phyloP scores from a whole-genome alignment of 2,888 invertebrate species.

The Anoncus sp. region DNA sequence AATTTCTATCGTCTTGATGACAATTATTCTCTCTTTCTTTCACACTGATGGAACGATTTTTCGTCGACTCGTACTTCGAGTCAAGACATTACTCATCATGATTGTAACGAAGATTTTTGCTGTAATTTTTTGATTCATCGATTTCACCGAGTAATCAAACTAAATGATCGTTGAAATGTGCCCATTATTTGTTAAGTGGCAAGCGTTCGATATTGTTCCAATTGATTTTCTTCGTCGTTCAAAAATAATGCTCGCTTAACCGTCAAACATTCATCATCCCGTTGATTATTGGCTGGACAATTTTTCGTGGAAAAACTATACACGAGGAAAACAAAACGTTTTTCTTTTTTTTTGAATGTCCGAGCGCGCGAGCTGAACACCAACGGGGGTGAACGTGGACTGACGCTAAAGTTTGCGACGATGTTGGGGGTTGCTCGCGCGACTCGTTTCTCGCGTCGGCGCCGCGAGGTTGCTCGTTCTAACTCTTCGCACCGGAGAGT shows the following conservation, averaged over 20 bases:
- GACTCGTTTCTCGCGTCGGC: conserved; percentile 63
- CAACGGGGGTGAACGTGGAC: conserved; percentile 72
- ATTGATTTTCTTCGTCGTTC: too few relatives aligned
- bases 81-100: conserved; percentile 1
- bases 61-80: neutral
- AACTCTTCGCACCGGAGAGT: conserved; percentile 27
- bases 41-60: neutral
- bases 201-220: neutral
- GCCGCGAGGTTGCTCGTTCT: conserved; percentile 46
- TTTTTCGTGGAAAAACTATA: neutral
- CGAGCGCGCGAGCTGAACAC: conserved; percentile 50
- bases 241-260: too few relatives aligned
- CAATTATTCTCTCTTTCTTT: neutral
- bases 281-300: neutral
- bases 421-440: conserved; percentile 62
- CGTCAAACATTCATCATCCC: too few relatives aligned
- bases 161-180: neutral
- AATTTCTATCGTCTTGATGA: neutral
- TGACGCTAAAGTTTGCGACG: conserved; percentile 67
- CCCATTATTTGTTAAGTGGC: neutral
- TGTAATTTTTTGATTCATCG: conserved; percentile 9
- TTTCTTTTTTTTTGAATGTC: too few relatives aligned
- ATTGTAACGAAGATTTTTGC: neutral
- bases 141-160: neutral
- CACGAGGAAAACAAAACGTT: neutral